Evolutionary conservation across 2,888 invertebrate genomes (phyloP).

Genomic region (Kryphioiulus occultus): DNA sequence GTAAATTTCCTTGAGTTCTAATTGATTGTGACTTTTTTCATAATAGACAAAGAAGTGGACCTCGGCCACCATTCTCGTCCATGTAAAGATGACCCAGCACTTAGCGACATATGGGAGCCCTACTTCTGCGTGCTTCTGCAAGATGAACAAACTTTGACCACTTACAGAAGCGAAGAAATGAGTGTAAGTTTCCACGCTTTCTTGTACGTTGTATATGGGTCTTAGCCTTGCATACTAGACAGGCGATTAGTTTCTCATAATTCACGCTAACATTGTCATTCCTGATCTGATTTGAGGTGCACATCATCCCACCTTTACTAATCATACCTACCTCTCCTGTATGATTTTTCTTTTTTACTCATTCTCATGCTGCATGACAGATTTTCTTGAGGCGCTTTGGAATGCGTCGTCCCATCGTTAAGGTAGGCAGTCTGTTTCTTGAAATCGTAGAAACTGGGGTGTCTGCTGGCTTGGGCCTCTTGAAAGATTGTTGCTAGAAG

Average conservation of each 20-base stretch:
- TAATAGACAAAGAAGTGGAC: slow-evolving; percentile 59
- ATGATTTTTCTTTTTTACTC: slow-evolving; percentile 30
- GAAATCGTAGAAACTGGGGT: background rate
- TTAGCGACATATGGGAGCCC: slow-evolving; percentile 72
- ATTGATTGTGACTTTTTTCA: background rate
- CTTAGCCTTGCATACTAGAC: background rate
- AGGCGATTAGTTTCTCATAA: background rate
- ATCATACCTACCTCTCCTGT: background rate
- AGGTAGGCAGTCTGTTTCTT: slow-evolving; percentile 27
- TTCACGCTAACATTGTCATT: background rate
- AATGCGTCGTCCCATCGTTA: slow-evolving; percentile 28
- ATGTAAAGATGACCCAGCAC: slow-evolving; percentile 61
- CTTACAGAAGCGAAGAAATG: slow-evolving; percentile 80
- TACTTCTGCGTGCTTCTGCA: slow-evolving; percentile 81
- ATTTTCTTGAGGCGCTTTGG: slow-evolving; percentile 47
- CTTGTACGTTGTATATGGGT: background rate
- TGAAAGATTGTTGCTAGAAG: background rate
- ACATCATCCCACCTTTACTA: slow-evolving; percentile 1
- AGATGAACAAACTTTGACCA: slow-evolving; percentile 77
- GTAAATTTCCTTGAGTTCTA: background rate
- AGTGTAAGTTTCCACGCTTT: slow-evolving; percentile 68
- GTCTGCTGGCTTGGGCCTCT: background rate
- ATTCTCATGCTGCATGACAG: slow-evolving; percentile 27
- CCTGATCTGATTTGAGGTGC: background rate
- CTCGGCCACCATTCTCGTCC: slow-evolving; percentile 59